Evolutionary conservation across 2,113 vertebrate genomes (phyloP), one percentile per base, ranked within the genome.

Genomic region (Thoracochromis brauschi): DNA sequence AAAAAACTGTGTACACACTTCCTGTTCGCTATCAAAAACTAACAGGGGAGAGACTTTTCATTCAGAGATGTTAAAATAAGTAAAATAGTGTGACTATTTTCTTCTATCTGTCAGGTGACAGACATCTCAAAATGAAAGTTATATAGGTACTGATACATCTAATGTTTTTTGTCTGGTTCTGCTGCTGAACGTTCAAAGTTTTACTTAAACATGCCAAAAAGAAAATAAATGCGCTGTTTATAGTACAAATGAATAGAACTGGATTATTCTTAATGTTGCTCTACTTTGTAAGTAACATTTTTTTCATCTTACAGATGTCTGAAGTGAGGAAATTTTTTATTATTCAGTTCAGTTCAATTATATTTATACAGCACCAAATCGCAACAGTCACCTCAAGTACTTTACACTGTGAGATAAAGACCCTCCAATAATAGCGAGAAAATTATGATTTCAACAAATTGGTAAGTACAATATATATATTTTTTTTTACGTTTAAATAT

Each of bases 351-450:
- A 65, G 19, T 38, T 65, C 17, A 63, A 19, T 63, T 63, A 35
- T n/a, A 35, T 63, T 63, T 63, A 35, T 35, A 63, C 1, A 17
- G 58, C 16, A 11, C 58, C 6, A 63, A 60, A 33, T 2, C 9
- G 11, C 58, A 63, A 63, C 58, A 35, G 31, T 65, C 9, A 35
- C 31, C 0, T 65, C 60, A 0, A n/a, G 17, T 2, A 35, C 60
- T 65, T 65, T 2, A 65, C 10, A 38, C 31, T 38, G 31, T 38
- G 1, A 65, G 60, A 19, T n/a, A 65, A 65, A 65, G 60, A 65
- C 60, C 17, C 31, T 65, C 9, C 60, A 65, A 65, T 35, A 65
- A 65, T 35, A 8, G 17, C 1, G 17, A 65, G 31, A 0, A 38
- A 65, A 65, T 65, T n/a, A 8, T 1, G 7, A 40, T 42, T 71